Conservation (phyloP, 30 jellyfish, hydroid and myxozoan species). For the Nemopilema nomurai region DNA sequence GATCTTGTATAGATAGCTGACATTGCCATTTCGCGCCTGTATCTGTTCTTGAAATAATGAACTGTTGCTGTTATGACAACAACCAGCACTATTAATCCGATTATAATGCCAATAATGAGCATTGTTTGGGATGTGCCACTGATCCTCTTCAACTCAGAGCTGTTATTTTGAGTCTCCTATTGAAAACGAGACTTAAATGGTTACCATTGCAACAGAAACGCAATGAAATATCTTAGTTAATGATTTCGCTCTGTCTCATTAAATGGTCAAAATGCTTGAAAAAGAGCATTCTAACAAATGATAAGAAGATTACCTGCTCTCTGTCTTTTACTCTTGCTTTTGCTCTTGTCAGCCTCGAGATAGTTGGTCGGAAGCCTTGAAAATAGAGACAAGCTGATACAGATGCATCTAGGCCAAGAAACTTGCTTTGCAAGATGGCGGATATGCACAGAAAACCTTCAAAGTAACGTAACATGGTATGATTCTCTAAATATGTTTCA, state of each 20-base stretch:
- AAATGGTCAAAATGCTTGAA: too few species aligned
- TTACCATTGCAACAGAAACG: too few species aligned
- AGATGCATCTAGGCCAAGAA: too few species aligned
- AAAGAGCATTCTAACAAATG: too few species aligned
- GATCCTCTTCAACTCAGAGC: conserved; percentile 15
- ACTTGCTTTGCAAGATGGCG: too few species aligned
- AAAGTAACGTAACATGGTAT: too few species aligned
- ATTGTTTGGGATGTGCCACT: conserved; percentile 43
- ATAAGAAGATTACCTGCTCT: background rate
- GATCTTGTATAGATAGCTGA: conserved; percentile 48
- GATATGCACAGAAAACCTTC: too few species aligned
- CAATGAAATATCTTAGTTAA: background rate
- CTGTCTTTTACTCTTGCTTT: background rate
- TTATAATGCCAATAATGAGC: conserved; percentile 39
- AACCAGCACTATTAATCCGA: conserved; percentile 45
- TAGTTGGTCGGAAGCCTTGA: conserved; percentile 47
- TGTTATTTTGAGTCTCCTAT: background rate
- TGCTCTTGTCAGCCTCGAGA: conserved; percentile 15
- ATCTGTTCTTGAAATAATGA: conserved; percentile 42
- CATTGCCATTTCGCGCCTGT: conserved; percentile 41
- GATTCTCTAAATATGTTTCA: too few species aligned
- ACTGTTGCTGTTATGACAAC: conserved; percentile 46
- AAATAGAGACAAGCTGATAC: background rate
- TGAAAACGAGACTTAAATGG: background rate
- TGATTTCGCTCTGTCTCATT: background rate